A percentile compares a stretch with the other conserved stretches of the same genome.
These are phyloP conservation scores for Watsonalla binaria DNA, from an alignment of 2,888 invertebrate species.

Conservation along the genomic window DNA sequence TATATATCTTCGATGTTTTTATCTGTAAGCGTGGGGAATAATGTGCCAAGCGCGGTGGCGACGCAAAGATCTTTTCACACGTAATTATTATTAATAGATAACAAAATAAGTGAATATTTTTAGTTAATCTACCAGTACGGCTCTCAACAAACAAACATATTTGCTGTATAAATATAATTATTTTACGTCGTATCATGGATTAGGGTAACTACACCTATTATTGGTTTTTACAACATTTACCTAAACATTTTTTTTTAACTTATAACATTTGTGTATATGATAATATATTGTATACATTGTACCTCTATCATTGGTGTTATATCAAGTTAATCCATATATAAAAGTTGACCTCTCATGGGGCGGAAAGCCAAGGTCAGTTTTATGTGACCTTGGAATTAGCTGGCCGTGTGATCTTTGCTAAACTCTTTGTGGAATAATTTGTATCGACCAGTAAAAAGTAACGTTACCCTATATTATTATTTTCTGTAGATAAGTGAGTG, in stretches of 20 bases:
- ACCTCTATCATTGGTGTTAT: too few relatives aligned
- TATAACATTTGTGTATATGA: too few relatives aligned
- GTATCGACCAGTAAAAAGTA: not conserved
- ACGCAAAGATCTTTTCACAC: not conserved
- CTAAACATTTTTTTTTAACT: too few relatives aligned
- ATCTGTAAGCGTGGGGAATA: not conserved
- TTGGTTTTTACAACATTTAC: not conserved
- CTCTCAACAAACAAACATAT: constrained; percentile 18
- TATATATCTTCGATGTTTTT: too few relatives aligned
- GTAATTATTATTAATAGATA: constrained; percentile 6
- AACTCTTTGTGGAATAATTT: too few relatives aligned
- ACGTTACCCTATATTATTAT: constrained; percentile 23
- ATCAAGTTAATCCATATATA: too few relatives aligned
- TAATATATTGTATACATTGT: too few relatives aligned
- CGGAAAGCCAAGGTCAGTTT: too few relatives aligned
- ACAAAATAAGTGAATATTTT: constrained; percentile 12
- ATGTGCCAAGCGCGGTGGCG: constrained; percentile 16
- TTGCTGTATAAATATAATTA: constrained; percentile 29
- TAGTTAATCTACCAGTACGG: constrained; percentile 19
- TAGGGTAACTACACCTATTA: not conserved
- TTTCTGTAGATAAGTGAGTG: constrained; percentile 45
- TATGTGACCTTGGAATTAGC: too few relatives aligned
- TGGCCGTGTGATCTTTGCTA: too few relatives aligned
- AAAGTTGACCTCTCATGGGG: too few relatives aligned
- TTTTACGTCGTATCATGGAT: constrained; percentile 29